A percentile compares a stretch with the other conserved stretches of the same genome.
Evolutionary conservation across 2,113 vertebrate species (phyloP).

Genomic region (Isurus oxyrinchus): DNA sequence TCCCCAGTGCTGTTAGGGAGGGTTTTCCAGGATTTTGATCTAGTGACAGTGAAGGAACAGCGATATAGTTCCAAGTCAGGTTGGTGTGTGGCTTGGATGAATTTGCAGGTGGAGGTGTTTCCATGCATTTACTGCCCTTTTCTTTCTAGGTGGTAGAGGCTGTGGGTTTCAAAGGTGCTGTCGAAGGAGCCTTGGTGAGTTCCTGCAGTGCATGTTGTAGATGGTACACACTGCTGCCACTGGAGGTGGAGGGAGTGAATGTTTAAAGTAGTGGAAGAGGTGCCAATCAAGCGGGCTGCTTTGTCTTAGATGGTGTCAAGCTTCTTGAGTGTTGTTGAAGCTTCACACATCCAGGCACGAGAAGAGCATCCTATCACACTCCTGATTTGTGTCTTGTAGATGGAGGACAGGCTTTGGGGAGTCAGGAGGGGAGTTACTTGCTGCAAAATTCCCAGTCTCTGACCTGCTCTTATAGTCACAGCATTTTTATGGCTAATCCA

Average conservation of each 20-base stretch:
- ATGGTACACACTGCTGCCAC: neutral
- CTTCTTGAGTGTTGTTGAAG: neutral
- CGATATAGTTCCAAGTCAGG: too few species aligned
- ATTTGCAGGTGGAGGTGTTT: too few species aligned
- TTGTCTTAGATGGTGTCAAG: neutral
- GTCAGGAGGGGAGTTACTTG: neutral
- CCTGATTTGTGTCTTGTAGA: neutral
- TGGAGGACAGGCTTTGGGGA: neutral
- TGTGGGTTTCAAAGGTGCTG: neutral
- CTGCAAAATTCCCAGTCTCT: neutral
- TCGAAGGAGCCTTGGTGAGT: neutral
- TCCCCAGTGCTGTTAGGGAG: too few species aligned
- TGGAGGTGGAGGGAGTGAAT: neutral
- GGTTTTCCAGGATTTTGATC: too few species aligned
- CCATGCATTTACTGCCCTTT: too few species aligned
- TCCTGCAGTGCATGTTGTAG: neutral
- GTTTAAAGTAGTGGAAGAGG: too few species aligned
- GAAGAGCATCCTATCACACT: neutral
- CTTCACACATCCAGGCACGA: neutral
- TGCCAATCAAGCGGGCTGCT: neutral
- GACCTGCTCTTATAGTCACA: neutral
- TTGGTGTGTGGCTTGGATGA: too few species aligned
- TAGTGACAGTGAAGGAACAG: too few species aligned
- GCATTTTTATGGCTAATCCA: neutral
- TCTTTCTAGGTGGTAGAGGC: too few species aligned